phyloP scores from a whole-genome alignment of 2,113 vertebrate genomes.

The Myxocyprinus asiaticus region DNA sequence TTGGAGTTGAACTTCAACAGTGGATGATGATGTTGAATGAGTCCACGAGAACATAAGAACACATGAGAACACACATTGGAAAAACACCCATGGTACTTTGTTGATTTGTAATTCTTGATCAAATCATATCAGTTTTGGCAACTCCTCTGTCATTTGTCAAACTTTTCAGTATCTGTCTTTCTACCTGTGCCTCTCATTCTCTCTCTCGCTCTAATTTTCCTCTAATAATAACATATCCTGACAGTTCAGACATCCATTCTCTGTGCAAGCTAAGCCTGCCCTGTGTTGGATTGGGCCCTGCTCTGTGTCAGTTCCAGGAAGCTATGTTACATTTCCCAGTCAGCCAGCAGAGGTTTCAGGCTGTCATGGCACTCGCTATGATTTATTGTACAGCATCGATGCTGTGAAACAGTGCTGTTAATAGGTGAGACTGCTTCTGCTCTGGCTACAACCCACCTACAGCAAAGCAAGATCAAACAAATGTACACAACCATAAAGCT shows the following conservation, averaged over 20 bases:
- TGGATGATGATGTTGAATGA: too few relatives aligned
- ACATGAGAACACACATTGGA: too few relatives aligned
- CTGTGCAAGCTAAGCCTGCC: too few relatives aligned
- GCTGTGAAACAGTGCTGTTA: constrained; percentile 11
- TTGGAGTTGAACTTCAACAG: too few relatives aligned
- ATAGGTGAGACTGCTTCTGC: neutral
- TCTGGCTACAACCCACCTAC: neutral
- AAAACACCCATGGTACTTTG: too few relatives aligned
- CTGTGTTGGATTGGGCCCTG: neutral
- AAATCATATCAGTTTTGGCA: too few relatives aligned
- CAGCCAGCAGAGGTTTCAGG: constrained; percentile 23
- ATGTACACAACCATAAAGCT: neutral
- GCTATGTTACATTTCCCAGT: constrained; percentile 29
- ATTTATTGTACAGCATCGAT: constrained; percentile 23
- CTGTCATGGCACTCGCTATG: constrained; percentile 3
- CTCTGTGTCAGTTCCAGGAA: constrained; percentile 28
- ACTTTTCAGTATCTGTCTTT: neutral
- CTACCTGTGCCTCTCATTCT: neutral
- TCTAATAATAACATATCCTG: neutral
- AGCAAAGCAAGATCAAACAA: neutral
- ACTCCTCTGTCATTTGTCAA: too few relatives aligned
- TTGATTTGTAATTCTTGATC: too few relatives aligned
- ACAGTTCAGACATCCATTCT: neutral
- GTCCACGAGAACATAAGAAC: too few relatives aligned
- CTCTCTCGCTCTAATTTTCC: too few relatives aligned